Evolutionary conservation across 2,888 invertebrate genomes (phyloP), one percentile per base, ranked within the genome.

Genomic region (Anoncus sp.): DNA sequence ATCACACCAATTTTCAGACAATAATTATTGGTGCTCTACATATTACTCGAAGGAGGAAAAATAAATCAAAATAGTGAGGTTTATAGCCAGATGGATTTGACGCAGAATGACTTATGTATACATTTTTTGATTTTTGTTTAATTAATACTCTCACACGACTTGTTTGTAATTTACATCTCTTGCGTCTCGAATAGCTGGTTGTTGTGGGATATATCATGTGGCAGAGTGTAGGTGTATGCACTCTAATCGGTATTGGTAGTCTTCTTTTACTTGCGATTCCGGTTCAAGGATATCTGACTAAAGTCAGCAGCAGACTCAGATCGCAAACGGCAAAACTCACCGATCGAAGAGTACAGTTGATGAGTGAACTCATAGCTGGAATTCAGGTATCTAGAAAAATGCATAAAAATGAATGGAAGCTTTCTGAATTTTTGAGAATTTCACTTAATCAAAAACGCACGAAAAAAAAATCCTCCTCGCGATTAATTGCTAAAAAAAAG

Each of bases 311-410:
- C 59, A 92, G 91, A 73, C 93, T 95, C 84, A 94, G 99, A 80
- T 93, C 94, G 89, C 94, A 94, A 87, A 97, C 97, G 0, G 98
- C 98, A 0, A 92, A 93, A 79, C 94, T 96, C 89, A 98, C 98
- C 0, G 99, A 99, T 91, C 96, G 96, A 85, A 93, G 99, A 80
- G 96, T 99, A 49, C 94, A 97, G 66, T 93, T 98, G 60, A 99
- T 99, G 98, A 97, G 96, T 89, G 99, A 99, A 93, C 95, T 99
- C 84, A 96, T 99, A 80, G 94, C 94, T 74, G 98, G 98, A 59
- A 98, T 99, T 92, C 96, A 98, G 92, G 97, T 96, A 94, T 9
- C 16, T 45, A 9, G 10, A 47, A 62, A 47, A 31, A 47, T 43
- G 16, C n/a, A 4, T 12, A 27, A 22, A 38, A 12, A 31, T 31